Conservation (phyloP, 2,113 vertebrate species). For the Sarotherodon lohbergeri region DNA sequence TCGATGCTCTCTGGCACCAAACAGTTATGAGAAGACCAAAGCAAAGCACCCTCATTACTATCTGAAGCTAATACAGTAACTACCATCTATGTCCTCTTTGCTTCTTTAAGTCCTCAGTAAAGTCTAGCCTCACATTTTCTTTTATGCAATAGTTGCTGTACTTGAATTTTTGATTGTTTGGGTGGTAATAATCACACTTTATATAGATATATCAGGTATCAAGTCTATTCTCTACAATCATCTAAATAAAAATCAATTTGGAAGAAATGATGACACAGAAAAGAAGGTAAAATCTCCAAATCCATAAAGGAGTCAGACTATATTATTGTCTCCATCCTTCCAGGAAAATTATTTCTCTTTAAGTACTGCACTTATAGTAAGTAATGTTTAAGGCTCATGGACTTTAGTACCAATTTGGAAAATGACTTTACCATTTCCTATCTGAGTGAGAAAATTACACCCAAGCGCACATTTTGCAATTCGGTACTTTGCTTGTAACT, state of each 20-base stretch:
- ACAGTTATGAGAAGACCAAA: slow-evolving; percentile 11
- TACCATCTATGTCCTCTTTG: not conserved
- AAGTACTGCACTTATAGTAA: not conserved
- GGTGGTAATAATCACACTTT: not conserved
- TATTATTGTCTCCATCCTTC: not conserved
- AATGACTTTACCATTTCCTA: slow-evolving; percentile 6
- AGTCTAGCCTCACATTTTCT: not conserved
- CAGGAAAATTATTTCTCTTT: not conserved
- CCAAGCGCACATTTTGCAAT: not conserved
- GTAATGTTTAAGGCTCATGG: slow-evolving; percentile 1
- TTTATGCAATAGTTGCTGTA: not conserved
- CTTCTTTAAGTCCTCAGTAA: not conserved
- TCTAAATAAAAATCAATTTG: not conserved
- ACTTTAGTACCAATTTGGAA: not conserved
- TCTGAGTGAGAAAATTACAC: not conserved
- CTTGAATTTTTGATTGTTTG: not conserved
- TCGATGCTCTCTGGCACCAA: slow-evolving; percentile 25
- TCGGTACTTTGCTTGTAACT: not conserved
- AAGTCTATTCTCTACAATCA: not conserved
- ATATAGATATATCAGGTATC: not conserved
- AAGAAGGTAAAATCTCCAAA: not conserved
- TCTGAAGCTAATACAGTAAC: slow-evolving; percentile 37
- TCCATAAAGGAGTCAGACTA: not conserved
- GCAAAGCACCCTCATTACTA: slow-evolving; percentile 20
- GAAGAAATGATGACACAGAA: not conserved